Base-by-base conservation (phyloP, 1,140 invertebrate genomes). In the Alviniconcha marisindica region DNA sequence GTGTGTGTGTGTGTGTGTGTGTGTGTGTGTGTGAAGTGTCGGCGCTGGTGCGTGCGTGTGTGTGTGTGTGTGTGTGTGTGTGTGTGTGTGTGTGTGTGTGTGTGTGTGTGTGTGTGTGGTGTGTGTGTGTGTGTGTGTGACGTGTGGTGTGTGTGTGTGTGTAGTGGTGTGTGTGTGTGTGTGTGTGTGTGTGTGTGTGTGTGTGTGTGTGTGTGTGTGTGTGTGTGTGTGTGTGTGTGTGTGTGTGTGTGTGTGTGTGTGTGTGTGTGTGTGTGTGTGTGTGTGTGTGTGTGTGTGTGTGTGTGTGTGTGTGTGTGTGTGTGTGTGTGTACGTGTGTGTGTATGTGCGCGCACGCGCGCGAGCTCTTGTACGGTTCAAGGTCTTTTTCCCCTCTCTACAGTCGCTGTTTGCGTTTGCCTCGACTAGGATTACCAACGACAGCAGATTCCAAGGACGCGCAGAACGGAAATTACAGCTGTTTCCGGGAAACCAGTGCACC, bases 131-230 rank as follows among this genome's bases (percentile, higher is more conserved):
- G 18, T 42, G n/a, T 21, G 42, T n/a, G 38, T 44, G n/a, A n/a
- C n/a, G n/a, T n/a, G n/a, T n/a, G n/a, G 38, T 76, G 73, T 18
- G 40, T 76, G 36, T 40, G 44, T 44, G 54, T 60, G 54, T 60
- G 54, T 60, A n/a, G 21, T 5, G 21, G 54, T 60, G 14, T 60
- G 54, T 60, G 14, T 60, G 54, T 60, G 14, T 60, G 54, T 60
- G 12, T 60, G 14, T 5, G 54, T 60, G 54, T 24, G 14, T 60
- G 54, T 24, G 54, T 60, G 54, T 24, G 14, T 60, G 54, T 5
- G 54, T 60, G 14, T 24, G 54, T 60, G 21, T 24, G 54, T 24
- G 14, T 24, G 54, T 60, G 54, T 24, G 2, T 21, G 54, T 24
- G 54, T 60, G 12, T 5, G 54, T 60, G 54, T 24, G 54, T 60